Evolutionary conservation across 2,888 invertebrate genomes (phyloP).

Genomic region (Anagyrus pseudococci): DNA sequence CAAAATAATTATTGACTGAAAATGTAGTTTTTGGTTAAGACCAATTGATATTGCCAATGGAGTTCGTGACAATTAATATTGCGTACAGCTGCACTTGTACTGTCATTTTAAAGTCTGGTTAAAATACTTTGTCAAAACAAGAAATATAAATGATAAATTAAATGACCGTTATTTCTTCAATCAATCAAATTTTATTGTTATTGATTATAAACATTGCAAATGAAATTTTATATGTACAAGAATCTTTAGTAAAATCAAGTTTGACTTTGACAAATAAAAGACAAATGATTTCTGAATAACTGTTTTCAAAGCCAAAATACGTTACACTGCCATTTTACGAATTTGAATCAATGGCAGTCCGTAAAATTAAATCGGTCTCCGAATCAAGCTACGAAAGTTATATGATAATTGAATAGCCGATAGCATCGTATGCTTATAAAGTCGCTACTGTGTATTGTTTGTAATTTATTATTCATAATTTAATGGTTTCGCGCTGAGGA

Average conservation of each 20-base stretch:
- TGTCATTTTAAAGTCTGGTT: conserved; percentile 28
- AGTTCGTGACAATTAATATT: conserved; percentile 14
- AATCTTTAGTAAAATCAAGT: conserved; percentile 19
- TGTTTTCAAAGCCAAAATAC: conserved; percentile 33
- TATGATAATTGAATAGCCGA: conserved; percentile 12
- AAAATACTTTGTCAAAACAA: conserved; percentile 2
- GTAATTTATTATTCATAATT: conserved; percentile 29
- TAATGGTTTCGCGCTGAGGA: conserved; percentile 14
- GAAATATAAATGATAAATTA: conserved; percentile 4
- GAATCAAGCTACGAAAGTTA: conserved; percentile 22
- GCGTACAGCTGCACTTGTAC: conserved; percentile 24
- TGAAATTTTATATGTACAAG: conserved; percentile 18
- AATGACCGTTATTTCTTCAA: conserved; percentile 11
- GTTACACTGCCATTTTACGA: conserved; percentile 35
- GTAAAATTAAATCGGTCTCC: conserved; percentile 20
- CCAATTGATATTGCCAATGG: conserved; percentile 30
- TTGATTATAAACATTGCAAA: conserved; percentile 4
- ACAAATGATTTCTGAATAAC: conserved; percentile 29
- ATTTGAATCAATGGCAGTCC: conserved; percentile 34
- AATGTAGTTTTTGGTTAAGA: conserved; percentile 22
- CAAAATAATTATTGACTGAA: conserved; percentile 16
- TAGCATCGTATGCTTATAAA: no score
- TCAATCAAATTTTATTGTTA: conserved; percentile 15
- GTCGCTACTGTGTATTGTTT: conserved; percentile 15
- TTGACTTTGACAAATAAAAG: conserved; percentile 20